phyloP scores from a whole-genome alignment of 2,888 invertebrate species.

The Caenorhabditis sp. region DNA sequence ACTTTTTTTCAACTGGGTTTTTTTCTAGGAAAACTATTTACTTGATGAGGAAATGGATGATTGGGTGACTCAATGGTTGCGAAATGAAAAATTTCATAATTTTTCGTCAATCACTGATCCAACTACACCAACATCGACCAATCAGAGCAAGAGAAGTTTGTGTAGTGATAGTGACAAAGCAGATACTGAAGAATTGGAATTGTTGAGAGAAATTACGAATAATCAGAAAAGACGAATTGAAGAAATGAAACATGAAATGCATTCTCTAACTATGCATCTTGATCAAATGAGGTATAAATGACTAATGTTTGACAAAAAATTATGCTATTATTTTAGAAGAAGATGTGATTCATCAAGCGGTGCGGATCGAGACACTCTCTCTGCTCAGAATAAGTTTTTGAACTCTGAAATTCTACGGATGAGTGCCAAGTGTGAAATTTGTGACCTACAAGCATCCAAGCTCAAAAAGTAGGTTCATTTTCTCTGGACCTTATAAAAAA shows the following conservation, averaged over 20 bases:
- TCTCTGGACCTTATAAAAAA: background rate
- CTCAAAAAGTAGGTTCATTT: constrained; percentile 17
- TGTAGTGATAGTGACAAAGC: constrained; percentile 37
- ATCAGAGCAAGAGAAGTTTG: constrained; percentile 38
- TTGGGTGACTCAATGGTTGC: constrained; percentile 64
- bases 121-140: constrained; percentile 35
- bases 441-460: constrained; percentile 16
- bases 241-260: constrained; percentile 50
- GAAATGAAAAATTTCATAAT: constrained; percentile 41
- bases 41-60: constrained; percentile 47
- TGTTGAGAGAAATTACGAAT: constrained; percentile 58
- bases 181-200: constrained; percentile 53
- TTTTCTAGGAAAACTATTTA: constrained; percentile 22
- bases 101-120: constrained; percentile 27
- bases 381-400: constrained; percentile 73
- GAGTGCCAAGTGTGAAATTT: constrained; percentile 65
- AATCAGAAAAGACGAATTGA: constrained; percentile 61
- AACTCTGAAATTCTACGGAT: constrained; percentile 74
- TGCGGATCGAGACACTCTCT: constrained; percentile 33
- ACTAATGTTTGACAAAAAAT: background rate
- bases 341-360: constrained; percentile 27
- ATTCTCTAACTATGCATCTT: constrained; percentile 47
- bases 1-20: background rate
- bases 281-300: constrained; percentile 42
- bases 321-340: constrained; percentile 8